Base-by-base conservation (phyloP, 2,797 vertebrate species). In the Sebastolobus alascanus region DNA sequence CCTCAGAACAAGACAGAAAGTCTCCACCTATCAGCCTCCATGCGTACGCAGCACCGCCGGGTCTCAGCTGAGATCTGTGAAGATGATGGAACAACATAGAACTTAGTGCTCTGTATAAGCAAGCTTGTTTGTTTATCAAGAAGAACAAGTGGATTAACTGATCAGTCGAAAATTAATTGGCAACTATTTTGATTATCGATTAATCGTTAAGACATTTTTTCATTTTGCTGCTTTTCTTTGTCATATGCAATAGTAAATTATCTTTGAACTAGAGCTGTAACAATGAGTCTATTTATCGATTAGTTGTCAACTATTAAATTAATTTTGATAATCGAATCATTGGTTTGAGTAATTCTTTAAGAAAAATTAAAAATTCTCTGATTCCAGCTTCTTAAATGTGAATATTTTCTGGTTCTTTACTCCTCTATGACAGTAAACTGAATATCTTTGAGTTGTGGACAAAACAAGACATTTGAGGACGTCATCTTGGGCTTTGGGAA, bases 1-100 rank as follows among this genome's bases (percentile, higher is more conserved):
- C 83, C 80, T 93, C 91, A 88, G 82, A 86, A 75, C 25, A 67
- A 72, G 79, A 82, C 38, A 18, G 78, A 72, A 54, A 87, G 75
- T 84, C 73, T 87, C 84, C 84, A 71, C 70, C 60, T 61, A 60
- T 89, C 83, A 83, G 87, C 77, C 77, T 93, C 91, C 87, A 88
- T 92, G 72, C 60, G 56, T 25, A 61, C 43, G 27, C 40, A 25
- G n/a, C 81, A 70, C 66, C 3, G 14, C 77, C n/a, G 71, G 73
- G 73, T 84, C 71, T 82, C 76, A 76, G 84, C 38, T 65, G 82
- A 68, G 71, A 90, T 88, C 95, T 96, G 92, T 61, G 20, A 73
- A 80, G 75, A 86, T 50, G n/a, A 72, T 70, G 85, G 35, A 86
- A 88, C 59, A 11, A 61, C 20, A 87, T 68, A 80, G 4, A 78